A percentile compares a stretch with the other conserved stretches of the same genome.
Conservation (phyloP, 2,888 invertebrate genomes). For the Brachylomia viminalis region DNA sequence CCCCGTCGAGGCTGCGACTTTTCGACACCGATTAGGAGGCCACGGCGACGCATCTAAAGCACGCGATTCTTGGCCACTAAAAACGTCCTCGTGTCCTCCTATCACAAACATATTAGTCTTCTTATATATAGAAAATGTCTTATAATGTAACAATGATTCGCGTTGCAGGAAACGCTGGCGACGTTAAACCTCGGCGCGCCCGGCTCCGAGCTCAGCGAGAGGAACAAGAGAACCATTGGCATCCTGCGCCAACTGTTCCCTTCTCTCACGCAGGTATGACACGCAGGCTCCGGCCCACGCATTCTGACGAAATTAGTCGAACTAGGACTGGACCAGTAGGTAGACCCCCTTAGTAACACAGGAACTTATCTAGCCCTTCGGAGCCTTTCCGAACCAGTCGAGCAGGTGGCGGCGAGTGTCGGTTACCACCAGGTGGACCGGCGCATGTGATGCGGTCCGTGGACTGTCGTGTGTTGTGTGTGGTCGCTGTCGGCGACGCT, state of each 20-base stretch:
- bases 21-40: constrained; percentile 49
- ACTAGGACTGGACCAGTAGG: constrained; percentile 40
- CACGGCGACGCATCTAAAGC: constrained; percentile 32
- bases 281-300: not conserved
- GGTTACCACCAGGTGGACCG: not conserved
- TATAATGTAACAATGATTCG: constrained; percentile 3
- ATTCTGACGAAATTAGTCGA: not conserved
- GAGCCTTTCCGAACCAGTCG: constrained; percentile 22
- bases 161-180: constrained; percentile 92
- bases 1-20: constrained; percentile 47
- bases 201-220: constrained; percentile 92
- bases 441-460: constrained; percentile 1
- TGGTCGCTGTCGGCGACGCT: constrained; percentile 67
- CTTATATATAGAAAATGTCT: not conserved
- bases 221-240: constrained; percentile 95
- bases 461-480: constrained; percentile 34
- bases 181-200: constrained; percentile 92
- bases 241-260: constrained; percentile 94
- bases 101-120: not conserved
- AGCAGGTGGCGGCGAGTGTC: constrained; percentile 20
- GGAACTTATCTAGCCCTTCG: constrained; percentile 33
- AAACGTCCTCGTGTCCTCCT: not conserved
- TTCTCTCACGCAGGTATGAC: constrained; percentile 93
- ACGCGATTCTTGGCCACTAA: constrained; percentile 19
- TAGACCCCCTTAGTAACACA: constrained; percentile 44